Base-by-base conservation (phyloP, 2,797 vertebrate species). In the Sebastes dallii region DNA sequence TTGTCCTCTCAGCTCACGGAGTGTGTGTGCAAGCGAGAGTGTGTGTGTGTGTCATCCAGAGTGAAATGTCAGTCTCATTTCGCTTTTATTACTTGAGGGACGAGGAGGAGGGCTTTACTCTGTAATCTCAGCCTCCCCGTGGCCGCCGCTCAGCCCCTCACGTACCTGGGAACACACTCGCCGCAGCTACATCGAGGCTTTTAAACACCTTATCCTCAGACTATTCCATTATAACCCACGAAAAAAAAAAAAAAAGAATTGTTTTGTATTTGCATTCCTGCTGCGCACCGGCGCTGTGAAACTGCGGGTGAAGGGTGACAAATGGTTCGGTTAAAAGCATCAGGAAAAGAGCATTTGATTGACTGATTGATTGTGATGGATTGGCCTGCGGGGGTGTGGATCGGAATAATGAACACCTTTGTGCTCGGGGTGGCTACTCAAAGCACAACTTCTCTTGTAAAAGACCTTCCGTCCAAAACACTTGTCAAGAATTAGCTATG, bases 41-140 rank as follows among this genome's bases (percentile, higher is more conserved):
- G 64, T 60, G 5, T 27, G 77, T 81, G 85, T 81, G 82, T 71
- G 70, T 86, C 61, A 85, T 91, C 65, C 69, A 84, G 82, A 93
- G 92, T 92, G 88, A 95, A 93, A 94, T 93, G 93, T 94, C 93
- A 94, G 84, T 87, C 91, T 93, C 87, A 92, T 95, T 95, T 88
- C 85, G 66, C 77, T 85, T 90, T 95, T 94, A 95, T 95, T 93
- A 94, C 92, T 94, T 93, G 82, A 90, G 93, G 94, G 93, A 94
- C 30, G 66, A 81, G 90, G 86, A 88, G 88, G 87, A 89, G 83
- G 84, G 88, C 90, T 92, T 91, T 86, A 67, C 87, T 92, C 83
- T 92, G 90, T 92, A 93, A 92, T 93, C 86, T 92, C 83, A 88
- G 88, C 87, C 80, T 89, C 91, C 90, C 86, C 18, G 77, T n/a